Conservation (phyloP, 2,113 vertebrate genomes). For the Sterna hirundo region DNA sequence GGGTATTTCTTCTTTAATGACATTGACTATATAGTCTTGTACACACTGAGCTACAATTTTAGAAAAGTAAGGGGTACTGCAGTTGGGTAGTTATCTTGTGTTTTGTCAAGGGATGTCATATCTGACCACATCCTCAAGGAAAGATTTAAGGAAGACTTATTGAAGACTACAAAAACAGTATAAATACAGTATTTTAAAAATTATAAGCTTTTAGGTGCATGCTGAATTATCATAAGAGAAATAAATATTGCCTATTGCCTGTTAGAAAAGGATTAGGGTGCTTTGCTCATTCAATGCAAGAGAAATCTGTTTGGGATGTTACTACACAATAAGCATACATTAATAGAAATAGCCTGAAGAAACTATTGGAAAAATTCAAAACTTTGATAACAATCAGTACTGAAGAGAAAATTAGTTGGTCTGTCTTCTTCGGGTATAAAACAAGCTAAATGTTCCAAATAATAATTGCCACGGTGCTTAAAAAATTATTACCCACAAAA, state of each 20-base stretch:
- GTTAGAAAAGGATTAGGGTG: not conserved
- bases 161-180: not conserved
- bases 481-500: not conserved
- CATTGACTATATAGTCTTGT: not conserved
- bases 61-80: not conserved
- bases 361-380: not conserved
- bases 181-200: not conserved
- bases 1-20: not conserved
- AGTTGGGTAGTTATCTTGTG: not conserved
- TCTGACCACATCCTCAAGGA: not conserved
- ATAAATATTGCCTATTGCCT: not conserved
- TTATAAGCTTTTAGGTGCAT: not conserved
- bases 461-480: not conserved
- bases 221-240: not conserved
- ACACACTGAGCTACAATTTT: not conserved
- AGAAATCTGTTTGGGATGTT: not conserved
- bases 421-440: not conserved
- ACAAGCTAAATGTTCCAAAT: not conserved
- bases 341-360: not conserved
- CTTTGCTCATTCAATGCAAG: not conserved
- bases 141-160: not conserved
- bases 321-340: not conserved
- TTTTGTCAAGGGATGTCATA: not conserved
- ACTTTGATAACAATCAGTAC: not conserved
- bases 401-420: not conserved